phyloP scores from a whole-genome alignment of 1,140 invertebrate species.

The Physella acuta region DNA sequence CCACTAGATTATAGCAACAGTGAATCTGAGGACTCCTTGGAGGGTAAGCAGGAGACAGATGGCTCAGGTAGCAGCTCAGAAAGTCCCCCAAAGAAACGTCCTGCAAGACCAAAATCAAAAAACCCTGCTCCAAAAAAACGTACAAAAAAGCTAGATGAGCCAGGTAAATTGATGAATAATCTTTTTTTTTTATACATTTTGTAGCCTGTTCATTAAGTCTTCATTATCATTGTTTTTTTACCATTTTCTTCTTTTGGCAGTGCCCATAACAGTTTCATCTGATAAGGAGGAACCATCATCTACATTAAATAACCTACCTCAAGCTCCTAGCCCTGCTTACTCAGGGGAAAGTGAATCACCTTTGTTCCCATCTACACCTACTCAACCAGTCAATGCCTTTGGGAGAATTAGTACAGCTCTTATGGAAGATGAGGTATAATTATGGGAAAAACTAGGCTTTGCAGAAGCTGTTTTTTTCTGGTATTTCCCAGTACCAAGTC shows the following conservation, averaged over 20 bases:
- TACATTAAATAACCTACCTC: not conserved
- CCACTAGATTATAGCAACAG: no score
- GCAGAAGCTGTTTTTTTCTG: no score
- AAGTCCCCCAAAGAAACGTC: constrained; percentile 2
- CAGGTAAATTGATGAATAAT: no score
- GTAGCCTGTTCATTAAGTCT: not conserved
- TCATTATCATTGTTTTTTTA: not conserved
- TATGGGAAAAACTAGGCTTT: no score
- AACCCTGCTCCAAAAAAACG: not conserved
- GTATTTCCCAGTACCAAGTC: no score
- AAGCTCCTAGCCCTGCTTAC: not conserved
- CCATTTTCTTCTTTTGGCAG: constrained; percentile 30
- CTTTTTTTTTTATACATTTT: no score
- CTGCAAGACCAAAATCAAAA: not conserved
- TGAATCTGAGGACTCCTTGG: constrained; percentile 2
- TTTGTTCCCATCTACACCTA: constrained; percentile 24
- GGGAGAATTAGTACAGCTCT: constrained; percentile 25
- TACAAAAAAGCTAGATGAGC: constrained; percentile 10
- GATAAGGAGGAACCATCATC: constrained; percentile 39
- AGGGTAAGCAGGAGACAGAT: not conserved
- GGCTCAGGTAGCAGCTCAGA: not conserved
- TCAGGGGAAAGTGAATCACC: constrained; percentile 26
- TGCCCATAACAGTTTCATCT: constrained; percentile 45
- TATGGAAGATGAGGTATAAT: constrained; percentile 47
- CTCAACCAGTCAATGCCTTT: constrained; percentile 23